Percentiles rank a stretch among this genome's conserved stretches.
phyloP scores from a whole-genome alignment of 1,140 invertebrate species.

The Linepithema humile region DNA sequence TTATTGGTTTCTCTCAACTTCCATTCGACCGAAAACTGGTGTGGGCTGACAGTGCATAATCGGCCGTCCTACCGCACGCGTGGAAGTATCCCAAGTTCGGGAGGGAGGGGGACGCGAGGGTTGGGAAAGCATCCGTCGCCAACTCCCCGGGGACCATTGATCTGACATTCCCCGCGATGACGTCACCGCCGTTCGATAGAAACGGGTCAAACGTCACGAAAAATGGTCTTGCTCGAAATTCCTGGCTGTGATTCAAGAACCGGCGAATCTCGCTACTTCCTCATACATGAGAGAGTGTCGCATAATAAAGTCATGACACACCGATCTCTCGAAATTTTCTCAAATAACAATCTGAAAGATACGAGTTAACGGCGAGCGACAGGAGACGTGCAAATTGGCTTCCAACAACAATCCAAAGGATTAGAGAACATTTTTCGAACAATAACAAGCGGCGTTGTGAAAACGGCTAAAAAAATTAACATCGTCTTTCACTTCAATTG shows the following conservation, averaged over 20 bases:
- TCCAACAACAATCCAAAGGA: neutral
- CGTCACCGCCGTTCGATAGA: conserved; percentile 72
- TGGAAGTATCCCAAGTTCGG: neutral
- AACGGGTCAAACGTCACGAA: conserved; percentile 79
- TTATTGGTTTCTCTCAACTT: conserved; percentile 1
- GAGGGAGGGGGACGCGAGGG: conserved; percentile 48
- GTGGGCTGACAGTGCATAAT: conserved; percentile 36
- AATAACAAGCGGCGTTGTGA: neutral
- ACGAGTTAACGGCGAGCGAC: neutral
- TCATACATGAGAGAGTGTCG: neutral
- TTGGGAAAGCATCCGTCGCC: conserved; percentile 66
- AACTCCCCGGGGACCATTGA: conserved; percentile 78
- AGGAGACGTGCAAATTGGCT: neutral
- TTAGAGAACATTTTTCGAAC: too few species aligned
- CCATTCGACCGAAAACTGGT: conserved; percentile 14
- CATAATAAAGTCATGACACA: neutral
- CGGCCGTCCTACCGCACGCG: neutral
- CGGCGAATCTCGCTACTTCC: neutral
- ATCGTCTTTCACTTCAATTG: neutral
- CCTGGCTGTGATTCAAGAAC: conserved; percentile 65
- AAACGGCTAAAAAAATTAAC: neutral
- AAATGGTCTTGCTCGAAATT: conserved; percentile 66
- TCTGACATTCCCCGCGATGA: conserved; percentile 77
- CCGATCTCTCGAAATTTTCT: neutral
- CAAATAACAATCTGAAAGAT: neutral